phyloP scores from a whole-genome alignment of 2,888 invertebrate species.

The Orchesellides sinensis region DNA sequence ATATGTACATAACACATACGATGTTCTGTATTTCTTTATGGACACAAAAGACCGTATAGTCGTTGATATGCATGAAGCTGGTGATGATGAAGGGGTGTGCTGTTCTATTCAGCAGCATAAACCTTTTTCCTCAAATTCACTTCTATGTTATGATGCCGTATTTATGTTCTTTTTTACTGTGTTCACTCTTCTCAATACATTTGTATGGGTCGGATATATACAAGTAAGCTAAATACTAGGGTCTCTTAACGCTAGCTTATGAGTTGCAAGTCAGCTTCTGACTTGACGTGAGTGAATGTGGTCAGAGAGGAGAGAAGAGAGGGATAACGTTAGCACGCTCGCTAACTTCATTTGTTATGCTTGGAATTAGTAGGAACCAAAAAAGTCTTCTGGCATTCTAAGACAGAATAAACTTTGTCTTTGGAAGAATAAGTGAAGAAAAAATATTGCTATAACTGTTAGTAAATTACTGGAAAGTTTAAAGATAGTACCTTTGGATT shows the following conservation, averaged over 20 bases:
- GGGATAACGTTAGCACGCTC: not conserved
- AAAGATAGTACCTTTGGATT: too few relatives aligned
- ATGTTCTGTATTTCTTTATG: not conserved
- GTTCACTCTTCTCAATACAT: not conserved
- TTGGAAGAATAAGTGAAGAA: too few relatives aligned
- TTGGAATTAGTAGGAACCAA: not conserved
- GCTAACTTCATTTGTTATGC: not conserved
- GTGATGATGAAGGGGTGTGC: not conserved
- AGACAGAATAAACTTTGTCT: too few relatives aligned
- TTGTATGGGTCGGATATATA: not conserved
- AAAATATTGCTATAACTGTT: too few relatives aligned
- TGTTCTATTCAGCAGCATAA: conserved; percentile 15
- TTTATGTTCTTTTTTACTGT: not conserved
- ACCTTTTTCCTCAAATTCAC: conserved; percentile 7
- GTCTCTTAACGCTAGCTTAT: conserved; percentile 25
- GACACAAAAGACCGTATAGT: not conserved
- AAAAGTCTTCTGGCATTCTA: not conserved
- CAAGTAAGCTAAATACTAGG: conserved; percentile 1
- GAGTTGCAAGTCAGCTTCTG: conserved; percentile 60
- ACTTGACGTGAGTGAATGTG: conserved; percentile 62
- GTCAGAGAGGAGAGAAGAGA: conserved; percentile 40
- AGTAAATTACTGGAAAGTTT: too few relatives aligned
- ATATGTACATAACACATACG: not conserved
- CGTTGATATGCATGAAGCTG: conserved; percentile 1
- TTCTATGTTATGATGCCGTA: not conserved